Conservation (phyloP, 2,113 vertebrate species). For the Pandion haliaetus region DNA sequence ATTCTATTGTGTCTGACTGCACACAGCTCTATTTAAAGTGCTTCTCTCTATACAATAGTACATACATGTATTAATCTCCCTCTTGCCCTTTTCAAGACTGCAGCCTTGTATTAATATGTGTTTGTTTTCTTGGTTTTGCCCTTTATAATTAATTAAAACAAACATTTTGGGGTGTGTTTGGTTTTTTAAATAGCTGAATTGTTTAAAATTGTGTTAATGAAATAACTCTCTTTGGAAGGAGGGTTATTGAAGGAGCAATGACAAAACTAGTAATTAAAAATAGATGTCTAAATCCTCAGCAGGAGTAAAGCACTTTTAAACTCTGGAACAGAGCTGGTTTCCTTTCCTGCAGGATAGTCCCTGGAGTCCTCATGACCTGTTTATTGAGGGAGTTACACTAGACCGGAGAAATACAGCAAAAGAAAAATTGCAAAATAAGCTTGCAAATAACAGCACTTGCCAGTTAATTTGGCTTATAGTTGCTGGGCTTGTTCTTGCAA, state of each 20-base stretch:
- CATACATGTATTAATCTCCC: not conserved
- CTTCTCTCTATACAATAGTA: not conserved
- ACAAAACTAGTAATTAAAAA: conserved; percentile 31
- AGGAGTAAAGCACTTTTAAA: not conserved
- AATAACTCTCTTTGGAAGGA: not conserved
- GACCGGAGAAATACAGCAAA: not conserved
- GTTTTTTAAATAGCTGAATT: not conserved
- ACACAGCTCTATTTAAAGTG: conserved; percentile 12
- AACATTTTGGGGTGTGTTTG: not conserved
- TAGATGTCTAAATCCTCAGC: not conserved
- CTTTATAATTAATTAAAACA: conserved; percentile 40
- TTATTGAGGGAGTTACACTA: not conserved
- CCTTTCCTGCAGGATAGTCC: not conserved
- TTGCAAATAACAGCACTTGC: not conserved
- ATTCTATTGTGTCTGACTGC: conserved; percentile 5
- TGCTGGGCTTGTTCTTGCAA: not conserved
- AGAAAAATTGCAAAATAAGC: not conserved
- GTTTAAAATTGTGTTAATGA: not conserved
- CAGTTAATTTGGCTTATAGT: not conserved
- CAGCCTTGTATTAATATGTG: conserved; percentile 10
- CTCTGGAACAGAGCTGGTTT: not conserved
- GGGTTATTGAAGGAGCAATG: not conserved
- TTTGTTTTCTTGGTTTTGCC: conserved; percentile 21
- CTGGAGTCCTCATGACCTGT: not conserved
- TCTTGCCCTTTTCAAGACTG: conserved; percentile 5